Percentiles rank a stretch among this genome's conserved stretches.
phyloP scores from a whole-genome alignment of 30 jellyfish, hydroid and myxozoan species.

The Cassiopea xamachana region DNA sequence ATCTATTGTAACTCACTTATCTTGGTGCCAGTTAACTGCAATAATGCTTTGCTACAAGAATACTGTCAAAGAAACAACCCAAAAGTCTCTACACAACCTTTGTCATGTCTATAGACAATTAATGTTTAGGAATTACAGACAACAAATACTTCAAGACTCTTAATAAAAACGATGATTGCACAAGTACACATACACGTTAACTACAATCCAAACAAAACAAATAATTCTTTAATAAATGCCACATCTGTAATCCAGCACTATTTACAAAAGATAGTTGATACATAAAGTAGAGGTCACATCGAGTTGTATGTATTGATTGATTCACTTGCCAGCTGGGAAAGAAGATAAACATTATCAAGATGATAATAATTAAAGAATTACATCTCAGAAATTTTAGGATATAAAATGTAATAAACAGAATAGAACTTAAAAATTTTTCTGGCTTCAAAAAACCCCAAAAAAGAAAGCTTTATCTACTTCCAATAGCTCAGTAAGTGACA shows the following conservation, averaged over 20 bases:
- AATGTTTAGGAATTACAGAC: conserved; percentile 16
- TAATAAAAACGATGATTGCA: conserved; percentile 6
- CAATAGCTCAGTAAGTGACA: no score
- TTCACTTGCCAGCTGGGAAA: conserved; percentile 37
- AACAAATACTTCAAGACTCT: not conserved
- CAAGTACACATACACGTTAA: conserved; percentile 2
- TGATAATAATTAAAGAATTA: not conserved
- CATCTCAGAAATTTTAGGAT: not conserved
- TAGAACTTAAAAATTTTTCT: no score
- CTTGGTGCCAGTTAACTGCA: no score
- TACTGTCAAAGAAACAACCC: not conserved
- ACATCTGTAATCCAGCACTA: conserved; percentile 32
- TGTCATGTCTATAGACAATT: conserved; percentile 38
- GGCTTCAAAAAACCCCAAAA: no score
- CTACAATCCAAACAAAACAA: conserved; percentile 23
- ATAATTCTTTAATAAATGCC: conserved; percentile 26
- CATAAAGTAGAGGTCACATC: not conserved
- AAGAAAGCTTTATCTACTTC: no score
- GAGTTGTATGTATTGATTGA: not conserved
- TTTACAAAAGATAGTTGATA: conserved; percentile 31
- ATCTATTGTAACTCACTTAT: no score
- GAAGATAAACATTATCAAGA: not conserved
- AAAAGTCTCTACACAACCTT: not conserved
- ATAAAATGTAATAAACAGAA: no score
- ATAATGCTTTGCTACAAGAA: not conserved